Conservation (phyloP, 2,113 vertebrate genomes). For the Genyomyrus donnyi region DNA sequence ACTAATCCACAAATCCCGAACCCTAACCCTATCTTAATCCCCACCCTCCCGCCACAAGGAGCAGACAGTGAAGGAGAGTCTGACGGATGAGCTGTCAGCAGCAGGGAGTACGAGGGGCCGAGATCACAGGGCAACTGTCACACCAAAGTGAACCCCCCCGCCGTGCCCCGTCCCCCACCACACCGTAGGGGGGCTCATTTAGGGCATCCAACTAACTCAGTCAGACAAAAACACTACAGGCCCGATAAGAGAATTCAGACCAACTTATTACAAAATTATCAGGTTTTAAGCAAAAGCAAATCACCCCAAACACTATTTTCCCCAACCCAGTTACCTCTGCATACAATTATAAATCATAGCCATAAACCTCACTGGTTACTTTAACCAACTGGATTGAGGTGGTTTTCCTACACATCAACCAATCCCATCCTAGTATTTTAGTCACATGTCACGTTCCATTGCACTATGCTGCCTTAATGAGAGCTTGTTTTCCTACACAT, state of each 20-base stretch:
- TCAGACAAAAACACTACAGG: background rate
- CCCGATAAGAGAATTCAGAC: background rate
- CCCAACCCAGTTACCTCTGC: background rate
- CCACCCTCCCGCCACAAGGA: background rate
- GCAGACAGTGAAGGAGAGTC: background rate
- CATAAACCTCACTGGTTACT: conserved; percentile 25
- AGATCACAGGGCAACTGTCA: background rate
- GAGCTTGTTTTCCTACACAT: background rate
- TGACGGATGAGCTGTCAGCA: background rate
- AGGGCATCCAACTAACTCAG: background rate
- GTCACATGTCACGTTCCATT: background rate
- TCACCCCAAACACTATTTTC: background rate
- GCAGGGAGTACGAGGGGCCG: background rate
- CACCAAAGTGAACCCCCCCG: background rate
- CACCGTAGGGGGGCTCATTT: background rate
- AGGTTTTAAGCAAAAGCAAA: background rate
- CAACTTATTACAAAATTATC: background rate
- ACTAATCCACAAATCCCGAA: background rate
- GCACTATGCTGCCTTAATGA: background rate
- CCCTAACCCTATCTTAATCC: background rate
- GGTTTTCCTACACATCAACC: background rate
- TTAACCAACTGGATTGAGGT: background rate
- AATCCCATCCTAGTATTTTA: background rate
- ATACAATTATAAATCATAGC: background rate
- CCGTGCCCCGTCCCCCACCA: background rate